These are phyloP conservation scores for Eupelmus urozonus DNA, from an alignment of 2,888 invertebrate species.

Conservation along the genomic window DNA sequence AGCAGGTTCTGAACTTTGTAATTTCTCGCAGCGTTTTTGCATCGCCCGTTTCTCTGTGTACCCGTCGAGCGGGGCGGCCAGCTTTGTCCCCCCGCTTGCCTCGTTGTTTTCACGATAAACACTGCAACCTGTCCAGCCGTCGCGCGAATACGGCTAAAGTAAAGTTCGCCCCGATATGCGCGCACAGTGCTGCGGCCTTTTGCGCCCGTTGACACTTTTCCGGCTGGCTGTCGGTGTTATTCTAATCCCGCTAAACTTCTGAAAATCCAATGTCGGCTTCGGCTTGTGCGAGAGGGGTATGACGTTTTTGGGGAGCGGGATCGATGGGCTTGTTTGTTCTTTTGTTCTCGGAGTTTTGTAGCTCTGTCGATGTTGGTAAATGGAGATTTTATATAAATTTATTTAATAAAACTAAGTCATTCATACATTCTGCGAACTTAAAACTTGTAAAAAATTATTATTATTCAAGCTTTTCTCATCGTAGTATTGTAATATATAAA, in stretches of 20 bases:
- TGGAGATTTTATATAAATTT: too few relatives aligned
- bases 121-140: slow-evolving; percentile 70
- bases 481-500: too few relatives aligned
- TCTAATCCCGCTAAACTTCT: slow-evolving; percentile 51
- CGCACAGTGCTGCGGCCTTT: background rate
- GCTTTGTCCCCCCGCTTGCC: slow-evolving; percentile 16
- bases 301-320: too few relatives aligned
- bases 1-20: slow-evolving; percentile 3
- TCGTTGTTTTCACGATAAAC: slow-evolving; percentile 73
- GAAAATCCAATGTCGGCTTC: slow-evolving; percentile 37
- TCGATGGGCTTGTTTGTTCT: background rate
- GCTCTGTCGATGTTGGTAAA: too few relatives aligned
- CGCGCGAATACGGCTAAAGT: slow-evolving; percentile 65
- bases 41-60: slow-evolving; percentile 4
- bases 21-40: slow-evolving; percentile 40
- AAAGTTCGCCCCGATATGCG: slow-evolving; percentile 61
- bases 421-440: too few relatives aligned
- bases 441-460: too few relatives aligned
- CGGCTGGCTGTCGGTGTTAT: slow-evolving; percentile 34
- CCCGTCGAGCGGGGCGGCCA: slow-evolving; percentile 39
- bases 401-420: too few relatives aligned
- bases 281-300: too few relatives aligned
- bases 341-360: background rate
- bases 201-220: slow-evolving; percentile 23
- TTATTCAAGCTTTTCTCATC: too few relatives aligned